These are phyloP conservation scores for Dolichallabes microphthalmus DNA, from an alignment of 2,113 vertebrate genomes.

Conservation along the genomic window DNA sequence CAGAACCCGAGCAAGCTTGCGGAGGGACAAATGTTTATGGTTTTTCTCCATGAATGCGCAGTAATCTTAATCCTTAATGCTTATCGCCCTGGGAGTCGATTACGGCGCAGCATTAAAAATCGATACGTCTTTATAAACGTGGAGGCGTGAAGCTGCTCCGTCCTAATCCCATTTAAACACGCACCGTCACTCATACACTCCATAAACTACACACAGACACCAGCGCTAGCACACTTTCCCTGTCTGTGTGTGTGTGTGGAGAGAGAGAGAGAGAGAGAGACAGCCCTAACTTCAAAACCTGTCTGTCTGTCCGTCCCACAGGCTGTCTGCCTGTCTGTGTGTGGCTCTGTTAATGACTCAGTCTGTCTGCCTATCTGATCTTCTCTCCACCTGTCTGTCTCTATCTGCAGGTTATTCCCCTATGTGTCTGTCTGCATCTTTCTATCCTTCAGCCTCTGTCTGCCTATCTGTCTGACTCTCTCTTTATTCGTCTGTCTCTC, in stretches of 20 bases:
- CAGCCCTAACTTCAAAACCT: no score
- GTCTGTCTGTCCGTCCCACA: no score
- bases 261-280: background rate
- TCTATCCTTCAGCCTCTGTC: no score
- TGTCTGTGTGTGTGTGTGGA: background rate
- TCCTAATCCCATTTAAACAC: slow-evolving; percentile 69
- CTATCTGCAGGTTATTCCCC: no score
- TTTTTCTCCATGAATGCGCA: background rate
- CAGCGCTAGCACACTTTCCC: background rate
- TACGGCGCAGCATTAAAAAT: slow-evolving; percentile 66
- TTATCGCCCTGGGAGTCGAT: slow-evolving; percentile 64
- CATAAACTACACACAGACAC: slow-evolving; percentile 30
- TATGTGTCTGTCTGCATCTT: no score
- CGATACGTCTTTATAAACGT: slow-evolving; percentile 67
- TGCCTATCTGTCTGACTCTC: no score
- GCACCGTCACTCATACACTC: slow-evolving; percentile 63
- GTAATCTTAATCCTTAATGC: slow-evolving; percentile 58
- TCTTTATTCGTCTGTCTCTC: no score
- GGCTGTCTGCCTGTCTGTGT: no score
- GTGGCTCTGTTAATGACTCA: no score
- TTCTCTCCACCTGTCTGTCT: no score
- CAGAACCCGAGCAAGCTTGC: background rate
- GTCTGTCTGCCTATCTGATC: no score
- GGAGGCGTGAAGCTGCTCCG: slow-evolving; percentile 62
- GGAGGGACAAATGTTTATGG: slow-evolving; percentile 8